A percentile compares a stretch with the other conserved stretches of the same genome.
These are phyloP conservation scores for Rana temporaria DNA, from an alignment of 2,113 vertebrate genomes.

Conservation along the genomic window DNA sequence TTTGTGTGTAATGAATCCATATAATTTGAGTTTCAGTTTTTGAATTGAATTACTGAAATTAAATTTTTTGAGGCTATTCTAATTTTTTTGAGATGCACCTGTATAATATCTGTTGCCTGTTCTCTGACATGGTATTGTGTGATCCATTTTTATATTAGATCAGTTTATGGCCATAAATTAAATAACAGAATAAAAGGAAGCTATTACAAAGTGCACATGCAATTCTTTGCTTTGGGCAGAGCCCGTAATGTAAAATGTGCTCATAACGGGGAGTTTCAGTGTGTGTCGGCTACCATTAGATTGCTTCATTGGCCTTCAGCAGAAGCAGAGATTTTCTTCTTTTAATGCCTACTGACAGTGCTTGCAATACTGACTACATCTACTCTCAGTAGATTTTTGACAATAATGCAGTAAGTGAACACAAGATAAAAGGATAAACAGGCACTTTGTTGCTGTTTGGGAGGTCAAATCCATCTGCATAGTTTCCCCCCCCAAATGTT, in stretches of 20 bases:
- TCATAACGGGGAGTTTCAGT: not conserved
- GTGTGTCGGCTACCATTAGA: not conserved
- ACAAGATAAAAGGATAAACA: not conserved
- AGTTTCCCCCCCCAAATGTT: not conserved
- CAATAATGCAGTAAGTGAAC: conserved; percentile 2
- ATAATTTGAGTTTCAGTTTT: too few relatives aligned
- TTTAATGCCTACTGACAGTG: not conserved
- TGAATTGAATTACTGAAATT: too few relatives aligned
- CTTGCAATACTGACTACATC: not conserved
- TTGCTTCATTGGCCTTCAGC: not conserved
- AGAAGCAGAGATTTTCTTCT: not conserved
- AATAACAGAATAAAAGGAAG: too few relatives aligned
- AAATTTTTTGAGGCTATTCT: too few relatives aligned
- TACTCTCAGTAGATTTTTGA: not conserved
- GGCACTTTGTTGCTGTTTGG: not conserved
- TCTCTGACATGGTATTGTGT: too few relatives aligned
- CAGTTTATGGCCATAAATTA: too few relatives aligned
- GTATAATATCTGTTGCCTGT: too few relatives aligned
- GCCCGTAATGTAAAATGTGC: not conserved
- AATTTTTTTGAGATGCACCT: too few relatives aligned
- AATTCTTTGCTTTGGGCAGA: not conserved
- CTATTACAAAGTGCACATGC: not conserved
- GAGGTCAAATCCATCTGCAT: not conserved
- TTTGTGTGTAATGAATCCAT: too few relatives aligned
- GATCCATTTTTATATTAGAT: too few relatives aligned